Conservation (phyloP, 2,888 invertebrate species). For the Gisinianus flammeolus region DNA sequence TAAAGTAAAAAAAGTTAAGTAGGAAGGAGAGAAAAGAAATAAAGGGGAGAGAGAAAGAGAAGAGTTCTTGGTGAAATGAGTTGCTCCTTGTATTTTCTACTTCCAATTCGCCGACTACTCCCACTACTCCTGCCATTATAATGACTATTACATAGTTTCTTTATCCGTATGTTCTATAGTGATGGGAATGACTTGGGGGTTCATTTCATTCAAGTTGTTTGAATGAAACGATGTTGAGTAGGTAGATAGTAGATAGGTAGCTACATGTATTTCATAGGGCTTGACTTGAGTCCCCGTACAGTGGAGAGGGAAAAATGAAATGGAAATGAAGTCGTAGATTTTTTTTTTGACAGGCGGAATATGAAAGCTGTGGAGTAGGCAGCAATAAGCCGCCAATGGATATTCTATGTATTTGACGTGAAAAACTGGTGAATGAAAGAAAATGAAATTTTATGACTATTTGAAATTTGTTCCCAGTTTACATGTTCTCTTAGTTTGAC, state of each 20-base stretch:
- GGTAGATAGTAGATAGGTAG: not conserved
- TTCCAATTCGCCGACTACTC: not conserved
- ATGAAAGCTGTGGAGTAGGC: not conserved
- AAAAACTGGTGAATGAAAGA: slow-evolving; percentile 6
- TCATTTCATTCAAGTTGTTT: slow-evolving; percentile 2
- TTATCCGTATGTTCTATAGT: not conserved
- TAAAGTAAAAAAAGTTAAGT: not conserved
- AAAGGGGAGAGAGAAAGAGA: slow-evolving; percentile 8
- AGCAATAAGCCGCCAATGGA: slow-evolving; percentile 1
- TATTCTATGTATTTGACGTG: not conserved
- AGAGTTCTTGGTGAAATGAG: slow-evolving; percentile 4
- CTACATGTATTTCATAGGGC: not conserved
- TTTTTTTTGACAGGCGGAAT: slow-evolving; percentile 31
- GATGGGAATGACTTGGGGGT: not conserved
- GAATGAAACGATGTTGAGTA: not conserved
- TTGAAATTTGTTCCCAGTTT: slow-evolving; percentile 13
- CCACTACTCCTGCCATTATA: slow-evolving; percentile 1
- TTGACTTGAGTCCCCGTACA: slow-evolving; percentile 21
- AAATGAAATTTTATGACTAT: slow-evolving; percentile 30
- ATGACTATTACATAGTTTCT: slow-evolving; percentile 7
- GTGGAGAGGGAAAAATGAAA: slow-evolving; percentile 41
- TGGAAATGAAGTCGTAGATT: slow-evolving; percentile 53
- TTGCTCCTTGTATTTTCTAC: not conserved
- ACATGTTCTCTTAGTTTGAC: not conserved
- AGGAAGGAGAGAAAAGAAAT: slow-evolving; percentile 2